Conservation (phyloP, 1,140 invertebrate genomes). For the Ruditapes philippinarum region DNA sequence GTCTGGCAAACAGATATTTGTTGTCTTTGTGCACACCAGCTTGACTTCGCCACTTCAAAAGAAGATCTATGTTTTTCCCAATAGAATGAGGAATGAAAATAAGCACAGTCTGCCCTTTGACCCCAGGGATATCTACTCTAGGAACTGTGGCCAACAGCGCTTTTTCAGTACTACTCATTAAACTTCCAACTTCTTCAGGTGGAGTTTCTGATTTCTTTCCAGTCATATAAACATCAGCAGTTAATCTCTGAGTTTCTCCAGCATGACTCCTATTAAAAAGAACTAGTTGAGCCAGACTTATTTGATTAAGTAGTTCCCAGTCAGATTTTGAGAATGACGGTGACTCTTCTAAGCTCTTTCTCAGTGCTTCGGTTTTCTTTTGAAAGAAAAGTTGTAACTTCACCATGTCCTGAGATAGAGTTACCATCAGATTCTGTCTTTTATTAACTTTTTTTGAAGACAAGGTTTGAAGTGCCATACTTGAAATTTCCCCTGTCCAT, state of each 20-base stretch:
- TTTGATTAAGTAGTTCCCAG: conserved; percentile 15
- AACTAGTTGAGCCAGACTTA: conserved; percentile 47
- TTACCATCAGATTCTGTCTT: conserved; percentile 18
- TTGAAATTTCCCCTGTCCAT: too few species aligned
- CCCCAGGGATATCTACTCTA: conserved; percentile 45
- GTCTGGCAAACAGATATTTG: conserved; percentile 35
- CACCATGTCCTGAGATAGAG: conserved; percentile 51
- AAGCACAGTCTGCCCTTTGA: conserved; percentile 48
- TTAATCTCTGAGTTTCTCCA: conserved; percentile 22
- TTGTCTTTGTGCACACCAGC: background rate
- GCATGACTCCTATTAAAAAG: conserved; percentile 42
- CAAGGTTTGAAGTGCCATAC: conserved; percentile 25
- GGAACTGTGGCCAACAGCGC: background rate
- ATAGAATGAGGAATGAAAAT: conserved; percentile 3
- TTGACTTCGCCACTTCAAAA: background rate
- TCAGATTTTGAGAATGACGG: background rate
- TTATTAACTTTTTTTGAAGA: conserved; percentile 39
- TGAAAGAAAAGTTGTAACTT: conserved; percentile 31
- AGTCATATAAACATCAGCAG: background rate
- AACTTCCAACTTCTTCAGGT: background rate
- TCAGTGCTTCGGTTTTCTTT: background rate
- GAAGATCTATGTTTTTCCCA: background rate
- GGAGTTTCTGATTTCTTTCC: background rate
- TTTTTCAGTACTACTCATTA: background rate
- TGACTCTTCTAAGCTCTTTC: background rate